Evolutionary conservation across 2,797 vertebrate species (phyloP).

Genomic region (Cuculus canorus): DNA sequence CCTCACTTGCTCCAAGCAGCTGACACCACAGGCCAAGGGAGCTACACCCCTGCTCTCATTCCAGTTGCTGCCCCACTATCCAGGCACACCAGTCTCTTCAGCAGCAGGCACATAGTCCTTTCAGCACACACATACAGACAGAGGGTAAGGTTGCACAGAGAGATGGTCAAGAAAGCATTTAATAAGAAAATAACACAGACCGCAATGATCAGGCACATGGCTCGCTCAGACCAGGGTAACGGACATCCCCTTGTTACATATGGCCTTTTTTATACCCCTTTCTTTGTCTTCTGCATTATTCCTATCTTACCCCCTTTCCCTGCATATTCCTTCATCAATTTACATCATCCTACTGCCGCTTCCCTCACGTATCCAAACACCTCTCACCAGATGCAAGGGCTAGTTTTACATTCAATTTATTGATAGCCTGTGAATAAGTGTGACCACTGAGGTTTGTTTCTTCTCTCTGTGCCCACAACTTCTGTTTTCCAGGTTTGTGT

Average conservation of each 20-base stretch:
- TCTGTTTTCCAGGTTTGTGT: neutral
- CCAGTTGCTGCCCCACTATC: neutral
- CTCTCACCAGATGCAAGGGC: neutral
- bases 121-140: too few relatives aligned
- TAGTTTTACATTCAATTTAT: neutral
- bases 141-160: neutral
- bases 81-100: neutral
- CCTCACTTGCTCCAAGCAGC: rapidly evolving
- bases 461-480: neutral
- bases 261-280: neutral
- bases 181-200: neutral
- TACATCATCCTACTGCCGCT: neutral
- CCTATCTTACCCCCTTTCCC: neutral
- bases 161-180: neutral
- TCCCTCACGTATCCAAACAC: neutral
- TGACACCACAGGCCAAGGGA: neutral
- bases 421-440: neutral
- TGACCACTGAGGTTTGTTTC: neutral
- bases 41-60: neutral
- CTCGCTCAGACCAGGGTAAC: neutral
- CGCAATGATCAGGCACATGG: neutral
- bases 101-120: neutral
- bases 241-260: neutral
- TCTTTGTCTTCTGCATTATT: neutral
- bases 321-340: neutral